A percentile compares a stretch with the other conserved stretches of the same genome.
Evolutionary conservation across 1,140 invertebrate species (phyloP).

Genomic region (Helicoverpa armigera): DNA sequence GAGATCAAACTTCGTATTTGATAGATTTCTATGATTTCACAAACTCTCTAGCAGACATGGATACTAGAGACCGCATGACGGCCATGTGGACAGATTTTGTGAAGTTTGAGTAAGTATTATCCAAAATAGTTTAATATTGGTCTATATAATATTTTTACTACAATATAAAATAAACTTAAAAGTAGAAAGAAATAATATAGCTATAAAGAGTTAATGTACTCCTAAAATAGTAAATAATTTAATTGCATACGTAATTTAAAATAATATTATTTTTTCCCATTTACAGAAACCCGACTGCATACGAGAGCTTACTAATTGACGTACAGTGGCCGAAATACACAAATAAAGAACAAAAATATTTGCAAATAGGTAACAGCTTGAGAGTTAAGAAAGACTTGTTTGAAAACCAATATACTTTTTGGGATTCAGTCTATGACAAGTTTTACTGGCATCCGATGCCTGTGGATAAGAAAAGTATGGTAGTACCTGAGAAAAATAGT

Average conservation of each 20-base stretch:
- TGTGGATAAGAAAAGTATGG: slow-evolving; percentile 13
- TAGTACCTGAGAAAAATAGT: neutral
- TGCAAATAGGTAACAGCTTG: slow-evolving; percentile 68
- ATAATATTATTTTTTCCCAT: slow-evolving; percentile 25
- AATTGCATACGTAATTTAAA: too few relatives aligned
- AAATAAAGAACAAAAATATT: slow-evolving; percentile 66
- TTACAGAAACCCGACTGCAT: slow-evolving; percentile 78
- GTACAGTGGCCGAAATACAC: slow-evolving; percentile 73
- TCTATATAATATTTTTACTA: too few relatives aligned
- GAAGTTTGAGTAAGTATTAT: slow-evolving; percentile 73
- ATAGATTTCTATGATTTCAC: slow-evolving; percentile 75
- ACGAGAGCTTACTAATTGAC: slow-evolving; percentile 70
- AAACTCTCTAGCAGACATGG: slow-evolving; percentile 63
- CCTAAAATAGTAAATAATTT: too few relatives aligned
- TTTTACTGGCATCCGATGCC: slow-evolving; percentile 73
- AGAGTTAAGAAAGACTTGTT: slow-evolving; percentile 68
- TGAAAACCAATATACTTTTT: slow-evolving; percentile 68
- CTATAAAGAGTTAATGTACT: too few relatives aligned
- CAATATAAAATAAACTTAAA: too few relatives aligned
- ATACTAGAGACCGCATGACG: slow-evolving; percentile 74
- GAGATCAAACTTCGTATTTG: slow-evolving; percentile 79
- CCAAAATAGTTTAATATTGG: too few relatives aligned
- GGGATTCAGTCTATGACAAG: slow-evolving; percentile 76
- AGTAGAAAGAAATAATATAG: too few relatives aligned
- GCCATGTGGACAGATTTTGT: slow-evolving; percentile 80